phyloP scores from a whole-genome alignment of 2,888 invertebrate genomes.

The Xanthorhoe designata region DNA sequence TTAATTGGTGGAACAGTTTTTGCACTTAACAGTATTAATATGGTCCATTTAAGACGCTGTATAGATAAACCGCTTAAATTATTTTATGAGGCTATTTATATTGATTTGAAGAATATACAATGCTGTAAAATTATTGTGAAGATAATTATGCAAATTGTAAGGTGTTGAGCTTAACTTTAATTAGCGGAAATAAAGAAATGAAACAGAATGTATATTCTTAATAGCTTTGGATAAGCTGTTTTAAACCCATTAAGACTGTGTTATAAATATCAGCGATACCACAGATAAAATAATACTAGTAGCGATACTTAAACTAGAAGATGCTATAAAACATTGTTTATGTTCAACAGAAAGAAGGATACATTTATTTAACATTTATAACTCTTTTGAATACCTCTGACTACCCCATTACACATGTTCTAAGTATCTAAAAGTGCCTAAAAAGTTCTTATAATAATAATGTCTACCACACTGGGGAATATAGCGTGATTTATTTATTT shows the following conservation, averaged over 20 bases:
- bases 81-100: conserved; percentile 8
- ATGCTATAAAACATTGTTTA: background rate
- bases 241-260: background rate
- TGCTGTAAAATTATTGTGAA: background rate
- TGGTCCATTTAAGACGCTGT: conserved; percentile 6
- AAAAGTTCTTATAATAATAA: too few relatives aligned
- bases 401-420: too few relatives aligned
- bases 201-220: background rate
- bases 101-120: conserved; percentile 6
- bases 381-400: too few relatives aligned
- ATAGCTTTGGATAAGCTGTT: background rate
- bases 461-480: too few relatives aligned
- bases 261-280: background rate
- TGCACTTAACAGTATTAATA: conserved; percentile 40
- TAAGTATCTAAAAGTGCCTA: too few relatives aligned
- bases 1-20: conserved; percentile 45
- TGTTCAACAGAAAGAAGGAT: too few relatives aligned
- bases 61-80: conserved; percentile 4
- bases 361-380: too few relatives aligned
- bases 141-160: conserved; percentile 3
- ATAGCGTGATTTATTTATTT: too few relatives aligned
- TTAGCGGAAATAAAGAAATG: background rate
- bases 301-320: background rate
- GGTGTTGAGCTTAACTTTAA: background rate
- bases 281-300: too few relatives aligned